A percentile compares a stretch with the other conserved stretches of the same genome.
Evolutionary conservation across 2,797 vertebrate species (phyloP).

Genomic region (Echiichthys vipera): DNA sequence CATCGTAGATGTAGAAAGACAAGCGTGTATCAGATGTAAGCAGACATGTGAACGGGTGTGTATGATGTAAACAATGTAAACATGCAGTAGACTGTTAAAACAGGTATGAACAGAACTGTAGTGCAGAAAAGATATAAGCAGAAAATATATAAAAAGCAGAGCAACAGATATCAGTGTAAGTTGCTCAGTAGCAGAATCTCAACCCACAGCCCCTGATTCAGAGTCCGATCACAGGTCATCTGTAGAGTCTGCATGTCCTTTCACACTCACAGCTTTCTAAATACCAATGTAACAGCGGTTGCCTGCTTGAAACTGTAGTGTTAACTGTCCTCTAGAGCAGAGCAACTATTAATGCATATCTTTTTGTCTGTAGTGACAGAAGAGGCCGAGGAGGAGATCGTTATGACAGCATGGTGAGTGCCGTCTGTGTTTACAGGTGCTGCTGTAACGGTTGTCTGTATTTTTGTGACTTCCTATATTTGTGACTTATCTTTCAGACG

Average conservation of each 20-base stretch:
- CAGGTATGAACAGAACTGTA: too few relatives aligned
- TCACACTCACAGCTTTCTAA: conserved; percentile 22
- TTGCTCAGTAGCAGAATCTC: conserved; percentile 12
- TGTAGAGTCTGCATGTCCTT: conserved; percentile 30
- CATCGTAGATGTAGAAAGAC: too few relatives aligned
- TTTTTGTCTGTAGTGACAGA: conserved; percentile 85
- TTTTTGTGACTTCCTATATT: conserved; percentile 1
- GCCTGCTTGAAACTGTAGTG: not conserved
- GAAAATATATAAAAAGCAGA: too few relatives aligned
- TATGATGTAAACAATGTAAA: too few relatives aligned
- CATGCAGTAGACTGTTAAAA: too few relatives aligned
- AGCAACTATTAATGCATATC: conserved; percentile 23
- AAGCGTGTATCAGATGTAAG: too few relatives aligned
- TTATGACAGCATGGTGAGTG: conserved; percentile 95
- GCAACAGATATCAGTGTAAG: not conserved
- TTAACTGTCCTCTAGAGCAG: not conserved
- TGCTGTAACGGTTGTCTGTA: not conserved
- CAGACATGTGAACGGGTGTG: too few relatives aligned
- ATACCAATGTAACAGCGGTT: conserved; percentile 7
- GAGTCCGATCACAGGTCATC: conserved; percentile 45
- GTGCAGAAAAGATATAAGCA: too few relatives aligned
- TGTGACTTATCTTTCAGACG: conserved; percentile 34
- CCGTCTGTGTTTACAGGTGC: conserved; percentile 1
- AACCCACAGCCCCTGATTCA: conserved; percentile 35
- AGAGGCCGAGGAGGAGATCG: conserved; percentile 93